Evolutionary conservation across 2,888 invertebrate species (phyloP).

Genomic region (Tipula lateralis): DNA sequence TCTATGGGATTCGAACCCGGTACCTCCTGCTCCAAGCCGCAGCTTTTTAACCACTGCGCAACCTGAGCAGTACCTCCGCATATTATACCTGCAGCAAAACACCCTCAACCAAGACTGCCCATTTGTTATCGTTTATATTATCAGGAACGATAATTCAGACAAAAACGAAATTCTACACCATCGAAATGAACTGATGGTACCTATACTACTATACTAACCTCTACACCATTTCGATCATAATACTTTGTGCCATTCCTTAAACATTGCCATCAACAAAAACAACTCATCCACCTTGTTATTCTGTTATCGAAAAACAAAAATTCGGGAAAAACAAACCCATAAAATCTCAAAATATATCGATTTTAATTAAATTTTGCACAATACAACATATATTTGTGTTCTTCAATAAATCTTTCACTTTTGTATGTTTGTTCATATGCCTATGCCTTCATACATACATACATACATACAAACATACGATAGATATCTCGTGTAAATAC

Average conservation of each 20-base stretch:
- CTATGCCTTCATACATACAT: neutral
- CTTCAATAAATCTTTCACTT: neutral
- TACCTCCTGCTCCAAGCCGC: too few relatives aligned
- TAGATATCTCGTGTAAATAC: neutral
- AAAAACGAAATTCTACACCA: neutral
- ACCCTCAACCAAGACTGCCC: too few relatives aligned
- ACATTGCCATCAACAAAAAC: neutral
- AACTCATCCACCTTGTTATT: neutral
- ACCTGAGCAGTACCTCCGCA: too few relatives aligned
- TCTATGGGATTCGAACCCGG: too few relatives aligned
- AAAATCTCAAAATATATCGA: conserved; percentile 3
- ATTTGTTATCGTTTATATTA: too few relatives aligned
- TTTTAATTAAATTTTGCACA: neutral
- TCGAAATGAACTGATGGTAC: neutral
- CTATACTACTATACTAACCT: neutral
- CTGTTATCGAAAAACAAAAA: neutral
- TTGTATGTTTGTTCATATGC: too few relatives aligned
- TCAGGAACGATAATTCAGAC: neutral
- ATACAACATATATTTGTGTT: neutral
- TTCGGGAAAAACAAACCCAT: neutral
- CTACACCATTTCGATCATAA: too few relatives aligned
- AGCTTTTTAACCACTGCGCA: too few relatives aligned
- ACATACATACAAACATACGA: neutral
- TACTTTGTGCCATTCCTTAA: neutral
- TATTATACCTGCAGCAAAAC: too few relatives aligned